Percentiles rank a stretch among this genome's conserved stretches.
Conservation (phyloP, 2,113 vertebrate species). For the Carollia perspicillata region DNA sequence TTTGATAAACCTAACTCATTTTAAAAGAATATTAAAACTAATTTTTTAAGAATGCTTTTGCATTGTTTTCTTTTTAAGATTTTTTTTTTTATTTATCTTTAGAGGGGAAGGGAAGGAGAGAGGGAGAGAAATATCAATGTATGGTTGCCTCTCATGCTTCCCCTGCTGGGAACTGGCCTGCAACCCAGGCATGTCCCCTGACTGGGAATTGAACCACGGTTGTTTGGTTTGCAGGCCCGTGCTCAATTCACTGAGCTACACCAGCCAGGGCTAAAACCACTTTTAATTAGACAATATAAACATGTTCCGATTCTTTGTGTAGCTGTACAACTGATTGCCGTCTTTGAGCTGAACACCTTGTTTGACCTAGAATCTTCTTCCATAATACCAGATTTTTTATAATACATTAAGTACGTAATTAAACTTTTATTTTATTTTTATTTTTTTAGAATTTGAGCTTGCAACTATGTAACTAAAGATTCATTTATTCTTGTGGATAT, state of each 20-base stretch:
- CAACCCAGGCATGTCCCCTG: too few relatives aligned
- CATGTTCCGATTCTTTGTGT: not conserved
- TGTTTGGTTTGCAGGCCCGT: too few relatives aligned
- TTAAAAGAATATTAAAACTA: not conserved
- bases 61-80: too few relatives aligned
- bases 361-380: not conserved
- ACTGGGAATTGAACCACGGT: too few relatives aligned
- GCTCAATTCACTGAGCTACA: too few relatives aligned
- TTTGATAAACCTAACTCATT: not conserved
- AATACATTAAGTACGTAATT: not conserved
- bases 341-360: not conserved
- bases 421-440: not conserved
- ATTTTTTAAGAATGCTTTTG: too few relatives aligned
- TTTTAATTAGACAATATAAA: not conserved
- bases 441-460: not conserved
- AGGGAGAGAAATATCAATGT: too few relatives aligned
- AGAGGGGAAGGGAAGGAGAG: too few relatives aligned
- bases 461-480: not conserved
- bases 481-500: not conserved
- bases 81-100: too few relatives aligned
- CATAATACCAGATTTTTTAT: not conserved
- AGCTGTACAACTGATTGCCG: not conserved
- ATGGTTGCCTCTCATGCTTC: too few relatives aligned
- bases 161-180: too few relatives aligned
- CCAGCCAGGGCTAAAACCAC: too few relatives aligned